Evolutionary conservation across 2,113 vertebrate species (phyloP).

Genomic region (Ifrita kowaldi): DNA sequence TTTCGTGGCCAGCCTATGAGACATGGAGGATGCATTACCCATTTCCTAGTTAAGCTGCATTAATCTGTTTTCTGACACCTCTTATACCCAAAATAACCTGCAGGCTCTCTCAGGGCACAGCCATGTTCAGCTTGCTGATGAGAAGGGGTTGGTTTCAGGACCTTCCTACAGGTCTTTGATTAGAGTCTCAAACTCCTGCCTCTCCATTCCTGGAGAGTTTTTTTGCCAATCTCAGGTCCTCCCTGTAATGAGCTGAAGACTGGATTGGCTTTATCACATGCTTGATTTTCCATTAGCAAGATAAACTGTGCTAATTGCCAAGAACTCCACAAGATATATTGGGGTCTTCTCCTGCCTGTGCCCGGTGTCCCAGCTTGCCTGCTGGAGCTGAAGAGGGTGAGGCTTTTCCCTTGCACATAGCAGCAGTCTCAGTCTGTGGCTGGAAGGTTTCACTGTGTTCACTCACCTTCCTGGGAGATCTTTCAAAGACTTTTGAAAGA

Average conservation of each 20-base stretch:
- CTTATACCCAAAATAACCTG: neutral
- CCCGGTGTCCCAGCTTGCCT: neutral
- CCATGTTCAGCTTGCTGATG: neutral
- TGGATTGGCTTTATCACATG: neutral
- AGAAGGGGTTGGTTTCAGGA: neutral
- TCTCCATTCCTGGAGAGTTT: neutral
- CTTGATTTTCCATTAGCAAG: neutral
- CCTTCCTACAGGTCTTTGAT: neutral
- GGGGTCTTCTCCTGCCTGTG: neutral
- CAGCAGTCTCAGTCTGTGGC: neutral
- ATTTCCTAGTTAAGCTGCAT: neutral
- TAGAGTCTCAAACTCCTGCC: neutral
- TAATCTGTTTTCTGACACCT: neutral
- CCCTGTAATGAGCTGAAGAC: neutral
- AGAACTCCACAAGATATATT: accelerated
- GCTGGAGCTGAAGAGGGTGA: neutral
- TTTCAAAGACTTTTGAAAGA: neutral
- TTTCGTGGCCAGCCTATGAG: neutral
- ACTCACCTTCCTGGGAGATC: neutral
- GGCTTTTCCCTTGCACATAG: neutral
- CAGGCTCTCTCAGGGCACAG: neutral
- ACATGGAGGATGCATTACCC: neutral
- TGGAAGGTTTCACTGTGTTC: neutral
- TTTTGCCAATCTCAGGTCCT: neutral
- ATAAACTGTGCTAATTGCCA: neutral